Evolutionary conservation across 2,113 vertebrate species (phyloP), one percentile per base, ranked within the genome.

Genomic region (Euleptes europaea): DNA sequence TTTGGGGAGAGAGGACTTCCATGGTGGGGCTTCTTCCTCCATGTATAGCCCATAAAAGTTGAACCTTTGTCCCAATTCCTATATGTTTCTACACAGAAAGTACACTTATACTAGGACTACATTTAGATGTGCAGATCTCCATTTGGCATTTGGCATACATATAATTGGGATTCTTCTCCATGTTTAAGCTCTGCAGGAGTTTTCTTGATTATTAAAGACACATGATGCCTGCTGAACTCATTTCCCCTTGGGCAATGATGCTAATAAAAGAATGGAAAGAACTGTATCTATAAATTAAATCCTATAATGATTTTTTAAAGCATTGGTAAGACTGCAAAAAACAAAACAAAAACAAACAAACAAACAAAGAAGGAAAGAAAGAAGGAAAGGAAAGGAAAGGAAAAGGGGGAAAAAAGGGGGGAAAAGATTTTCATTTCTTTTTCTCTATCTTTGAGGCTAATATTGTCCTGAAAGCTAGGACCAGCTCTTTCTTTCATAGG

Each of bases 171-270:
- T 93, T 93, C 80, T 85, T 92, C 7, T 0, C 73, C 83, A 92
- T 88, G 88, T 90, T 91, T 70, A 75, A 90, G 88, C 84, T 71
- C 42, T 90, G 87, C n/a, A 86, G 84, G 88, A 84, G 54, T 88
- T 93, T 93, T 79, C 88, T 95, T 94, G 86, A 92, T 95, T 95
- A 95, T 94, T 93, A 92, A 94, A 94, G 93, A 92, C 90, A 89
- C 85, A 91, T 75, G 86, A 91, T 87, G 35, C 54, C 82, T 92
- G 87, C 90, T 89, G 76, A 90, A 91, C 85, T 85, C 82, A 90
- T 92, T 92, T 92, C 78, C 90, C 89, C 51, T 74, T 93, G 91
- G 87, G 90, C 88, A 91, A 84, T 42, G 63, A 80, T 88, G 40
- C 82, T 92, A 93, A 90, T 92, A 90, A 92, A 92, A 94, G 86